Conservation (phyloP, 1,140 invertebrate species). For the Drosophila arizonae region DNA sequence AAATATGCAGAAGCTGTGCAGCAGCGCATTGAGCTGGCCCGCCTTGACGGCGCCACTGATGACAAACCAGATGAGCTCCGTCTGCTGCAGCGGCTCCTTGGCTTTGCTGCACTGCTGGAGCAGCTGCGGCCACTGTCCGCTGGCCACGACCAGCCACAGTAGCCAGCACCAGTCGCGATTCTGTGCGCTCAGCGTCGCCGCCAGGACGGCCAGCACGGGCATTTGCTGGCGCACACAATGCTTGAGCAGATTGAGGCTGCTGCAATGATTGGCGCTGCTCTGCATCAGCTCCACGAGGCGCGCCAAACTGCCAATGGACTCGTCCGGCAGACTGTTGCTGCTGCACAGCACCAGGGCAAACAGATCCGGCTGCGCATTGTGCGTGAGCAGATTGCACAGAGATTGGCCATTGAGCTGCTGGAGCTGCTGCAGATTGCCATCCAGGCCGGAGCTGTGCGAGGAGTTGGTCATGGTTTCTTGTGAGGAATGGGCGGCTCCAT, state of each 20-base stretch:
- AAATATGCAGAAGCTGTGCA: constrained; percentile 85
- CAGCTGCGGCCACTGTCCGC: constrained; percentile 78
- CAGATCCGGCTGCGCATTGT: constrained; percentile 55
- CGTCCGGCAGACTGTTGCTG: constrained; percentile 49
- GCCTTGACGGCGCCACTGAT: constrained; percentile 82
- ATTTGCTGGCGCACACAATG: constrained; percentile 66
- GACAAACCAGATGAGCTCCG: constrained; percentile 57
- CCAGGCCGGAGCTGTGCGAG: constrained; percentile 58
- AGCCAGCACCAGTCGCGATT: constrained; percentile 84
- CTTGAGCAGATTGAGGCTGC: constrained; percentile 80
- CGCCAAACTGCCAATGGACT: constrained; percentile 26
- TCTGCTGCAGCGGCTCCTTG: constrained; percentile 27
- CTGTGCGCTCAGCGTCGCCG: constrained; percentile 75
- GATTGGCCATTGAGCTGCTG: constrained; percentile 38
- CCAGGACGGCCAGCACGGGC: constrained; percentile 85
- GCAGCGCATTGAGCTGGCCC: constrained; percentile 83
- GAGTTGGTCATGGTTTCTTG: constrained; percentile 74
- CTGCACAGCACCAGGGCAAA: constrained; percentile 74
- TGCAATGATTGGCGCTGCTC: constrained; percentile 61
- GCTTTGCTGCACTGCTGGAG: constrained; percentile 20
- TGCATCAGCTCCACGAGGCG: constrained; percentile 66
- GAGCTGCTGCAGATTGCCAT: constrained; percentile 45
- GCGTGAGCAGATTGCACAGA: constrained; percentile 50
- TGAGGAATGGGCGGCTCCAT: constrained; percentile 57
- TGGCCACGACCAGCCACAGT: constrained; percentile 84